A percentile compares a stretch with the other conserved stretches of the same genome.
Evolutionary conservation across 2,113 vertebrate species (phyloP).

Genomic region (Oryzias melastigma): DNA sequence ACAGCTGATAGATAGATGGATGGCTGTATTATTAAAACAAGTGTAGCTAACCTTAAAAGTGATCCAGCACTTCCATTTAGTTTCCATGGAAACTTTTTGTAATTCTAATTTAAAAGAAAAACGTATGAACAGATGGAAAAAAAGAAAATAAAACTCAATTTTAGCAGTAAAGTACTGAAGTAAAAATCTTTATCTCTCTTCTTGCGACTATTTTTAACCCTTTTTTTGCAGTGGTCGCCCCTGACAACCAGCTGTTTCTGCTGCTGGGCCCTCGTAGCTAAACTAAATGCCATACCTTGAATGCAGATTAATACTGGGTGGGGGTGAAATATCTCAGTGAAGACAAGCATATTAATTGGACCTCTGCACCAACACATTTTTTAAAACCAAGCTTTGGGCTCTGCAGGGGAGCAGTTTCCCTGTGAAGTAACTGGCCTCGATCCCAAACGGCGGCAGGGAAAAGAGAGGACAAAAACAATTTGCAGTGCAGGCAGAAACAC

Average conservation of each 20-base stretch:
- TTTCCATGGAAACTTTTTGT: not conserved
- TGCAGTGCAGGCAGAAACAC: conserved; percentile 34
- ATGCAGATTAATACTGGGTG: no score
- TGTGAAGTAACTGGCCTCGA: conserved; percentile 48
- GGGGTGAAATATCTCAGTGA: conserved; percentile 50
- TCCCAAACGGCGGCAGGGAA: conserved; percentile 48
- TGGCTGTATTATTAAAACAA: not conserved
- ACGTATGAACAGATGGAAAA: not conserved
- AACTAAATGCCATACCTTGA: conserved; percentile 4
- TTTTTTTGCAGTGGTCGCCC: conserved; percentile 41
- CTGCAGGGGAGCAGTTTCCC: conserved; percentile 33
- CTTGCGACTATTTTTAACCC: not conserved
- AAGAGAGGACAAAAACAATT: conserved; percentile 29
- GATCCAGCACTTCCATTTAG: not conserved
- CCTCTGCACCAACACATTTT: conserved; percentile 49
- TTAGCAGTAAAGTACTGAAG: conserved; percentile 2
- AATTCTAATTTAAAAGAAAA: not conserved
- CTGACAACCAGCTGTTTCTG: conserved; percentile 55
- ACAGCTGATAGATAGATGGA: no score
- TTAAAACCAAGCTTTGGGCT: conserved; percentile 39
- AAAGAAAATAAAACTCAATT: not conserved
- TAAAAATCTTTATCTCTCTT: conserved; percentile 7
- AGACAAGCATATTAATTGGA: conserved; percentile 57
- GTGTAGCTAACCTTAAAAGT: not conserved
- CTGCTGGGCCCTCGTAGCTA: conserved; percentile 12